Base-by-base conservation (phyloP, 2,888 invertebrate species). In the Drosophila antonietae region DNA sequence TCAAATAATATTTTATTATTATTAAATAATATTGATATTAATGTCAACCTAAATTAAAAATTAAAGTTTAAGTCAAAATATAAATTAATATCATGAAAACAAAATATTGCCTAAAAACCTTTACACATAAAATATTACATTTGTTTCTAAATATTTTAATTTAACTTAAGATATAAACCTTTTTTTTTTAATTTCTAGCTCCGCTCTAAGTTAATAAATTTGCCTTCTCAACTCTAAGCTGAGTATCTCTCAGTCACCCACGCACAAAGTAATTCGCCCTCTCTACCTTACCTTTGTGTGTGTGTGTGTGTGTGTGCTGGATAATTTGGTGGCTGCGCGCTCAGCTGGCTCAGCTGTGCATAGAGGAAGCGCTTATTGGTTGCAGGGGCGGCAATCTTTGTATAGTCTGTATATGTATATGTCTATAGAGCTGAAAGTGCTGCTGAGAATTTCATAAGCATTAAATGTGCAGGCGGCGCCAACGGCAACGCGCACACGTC, bases 391-490 rank as follows among this genome's bases (percentile, higher is more conserved):
- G 46, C 43, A 46, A 35, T 41, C 15, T 53, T 43, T 47, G 14
- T 39, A 39, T n/a, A 37, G n/a, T 15, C 37, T 44, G 28, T 28
- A 37, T 49, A 41, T 23, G 23, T 23, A 23, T 23, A 23, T 20
- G 20, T 68, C 15, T 44, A 33, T 57, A 52, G 31, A 52, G 14
- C 47, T 56, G 51, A 53, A 70, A 80, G 66, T 68, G 66, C 55
- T 68, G 70, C 70, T 74, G 57, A 75, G 80, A 84, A 74, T 88
- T 86, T 73, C 73, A 86, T 90, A 86, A 83, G 78, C 74, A 73
- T 67, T 58, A 71, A 74, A 70, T 83, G 90, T 86, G 83, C 77
- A 84, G 72, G 77, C 81, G 76, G 83, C 69, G 88, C 88, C 90
- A 89, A 70, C 64, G 68, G 71, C 77, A 81, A 73, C 81, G 71